These are phyloP conservation scores for Plagiodera versicolora DNA, from an alignment of 2,888 invertebrate genomes.

Conservation along the genomic window DNA sequence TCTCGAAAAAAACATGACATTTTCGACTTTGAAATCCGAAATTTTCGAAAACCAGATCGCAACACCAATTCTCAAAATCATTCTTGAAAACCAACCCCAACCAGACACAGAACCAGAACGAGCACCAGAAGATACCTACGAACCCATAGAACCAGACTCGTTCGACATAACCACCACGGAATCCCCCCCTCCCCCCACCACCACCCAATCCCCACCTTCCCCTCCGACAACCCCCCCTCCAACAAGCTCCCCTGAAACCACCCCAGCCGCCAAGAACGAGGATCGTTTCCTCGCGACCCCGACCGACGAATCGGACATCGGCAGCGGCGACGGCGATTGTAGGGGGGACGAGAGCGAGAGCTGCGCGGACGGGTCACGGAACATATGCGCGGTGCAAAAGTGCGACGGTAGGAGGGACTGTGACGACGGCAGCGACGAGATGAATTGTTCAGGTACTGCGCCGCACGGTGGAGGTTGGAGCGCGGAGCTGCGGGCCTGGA, in stretches of 20 bases:
- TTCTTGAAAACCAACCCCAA: neutral
- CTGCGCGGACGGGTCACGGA: constrained; percentile 57
- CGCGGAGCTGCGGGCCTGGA: too few species aligned
- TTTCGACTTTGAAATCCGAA: too few species aligned
- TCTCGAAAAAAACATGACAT: too few species aligned
- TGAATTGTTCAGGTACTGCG: constrained; percentile 54
- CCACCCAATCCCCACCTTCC: constrained; percentile 5
- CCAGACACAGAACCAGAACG: neutral
- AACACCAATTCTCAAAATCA: too few species aligned
- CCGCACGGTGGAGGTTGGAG: too few species aligned
- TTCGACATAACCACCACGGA: neutral
- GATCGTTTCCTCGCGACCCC: too few species aligned
- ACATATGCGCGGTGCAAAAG: constrained; percentile 60
- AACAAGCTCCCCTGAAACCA: constrained; percentile 14
- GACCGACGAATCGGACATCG: constrained; percentile 18
- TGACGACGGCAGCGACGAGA: constrained; percentile 69
- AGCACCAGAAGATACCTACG: too few species aligned
- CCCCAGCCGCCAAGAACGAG: constrained; percentile 15
- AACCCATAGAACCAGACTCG: constrained; percentile 2
- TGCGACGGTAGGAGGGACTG: constrained; percentile 72
- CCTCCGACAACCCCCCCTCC: constrained; percentile 10
- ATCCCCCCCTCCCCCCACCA: neutral
- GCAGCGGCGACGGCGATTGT: constrained; percentile 47
- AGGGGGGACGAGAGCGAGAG: constrained; percentile 59
- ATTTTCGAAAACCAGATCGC: too few species aligned